Percentiles rank a stretch among this genome's conserved stretches.
phyloP scores from a whole-genome alignment of 2,888 invertebrate species.

The Mylabris sibirica region DNA sequence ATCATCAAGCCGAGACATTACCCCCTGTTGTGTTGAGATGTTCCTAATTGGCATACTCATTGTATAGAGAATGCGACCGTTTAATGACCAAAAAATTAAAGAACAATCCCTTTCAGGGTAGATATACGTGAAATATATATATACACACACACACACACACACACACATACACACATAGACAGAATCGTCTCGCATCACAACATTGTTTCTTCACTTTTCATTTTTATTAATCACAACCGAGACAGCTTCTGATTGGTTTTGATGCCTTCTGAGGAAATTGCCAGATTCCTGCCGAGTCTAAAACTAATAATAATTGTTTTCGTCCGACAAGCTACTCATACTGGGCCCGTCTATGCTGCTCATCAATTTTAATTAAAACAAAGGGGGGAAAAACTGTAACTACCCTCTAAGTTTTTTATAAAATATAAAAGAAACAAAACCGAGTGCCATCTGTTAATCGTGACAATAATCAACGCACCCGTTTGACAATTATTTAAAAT shows the following conservation, averaged over 20 bases:
- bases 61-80: conserved; percentile 43
- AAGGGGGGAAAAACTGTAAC: conserved; percentile 6
- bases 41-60: conserved; percentile 54
- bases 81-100: conserved; percentile 54
- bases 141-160: not conserved
- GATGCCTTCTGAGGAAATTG: conserved; percentile 51
- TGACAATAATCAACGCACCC: not conserved
- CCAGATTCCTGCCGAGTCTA: conserved; percentile 50
- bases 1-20: conserved; percentile 37
- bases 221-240: conserved; percentile 52
- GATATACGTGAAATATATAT: not conserved
- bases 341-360: conserved; percentile 49
- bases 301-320: conserved; percentile 55
- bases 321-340: conserved; percentile 50
- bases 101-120: conserved; percentile 40
- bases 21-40: conserved; percentile 47
- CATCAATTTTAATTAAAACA: conserved; percentile 52
- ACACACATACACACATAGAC: not conserved
- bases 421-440: not conserved
- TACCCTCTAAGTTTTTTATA: not conserved
- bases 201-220: conserved; percentile 16
- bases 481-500: not conserved
- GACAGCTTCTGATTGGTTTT: conserved; percentile 54
- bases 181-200: conserved; percentile 7
- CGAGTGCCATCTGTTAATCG: not conserved